phyloP scores from a whole-genome alignment of 2,797 vertebrate genomes.

The Sebastes minor region DNA sequence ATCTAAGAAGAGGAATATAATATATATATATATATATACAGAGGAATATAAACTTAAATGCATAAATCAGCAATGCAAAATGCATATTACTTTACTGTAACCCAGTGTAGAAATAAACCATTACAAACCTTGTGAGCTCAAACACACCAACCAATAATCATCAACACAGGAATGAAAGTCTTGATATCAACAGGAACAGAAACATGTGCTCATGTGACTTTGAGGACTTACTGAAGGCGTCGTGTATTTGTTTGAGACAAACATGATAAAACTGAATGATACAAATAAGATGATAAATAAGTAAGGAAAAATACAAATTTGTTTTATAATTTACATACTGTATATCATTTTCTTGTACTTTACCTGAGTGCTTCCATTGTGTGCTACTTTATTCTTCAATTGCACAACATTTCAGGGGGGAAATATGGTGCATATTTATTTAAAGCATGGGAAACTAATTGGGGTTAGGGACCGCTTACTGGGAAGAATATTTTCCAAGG shows the following conservation, averaged over 20 bases:
- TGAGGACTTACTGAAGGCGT: not conserved
- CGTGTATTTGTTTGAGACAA: not conserved
- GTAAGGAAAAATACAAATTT: too few relatives aligned
- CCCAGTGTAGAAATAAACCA: too few relatives aligned
- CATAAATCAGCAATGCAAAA: not conserved
- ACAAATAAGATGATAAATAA: too few relatives aligned
- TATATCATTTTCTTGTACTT: not conserved
- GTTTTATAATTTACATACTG: too few relatives aligned
- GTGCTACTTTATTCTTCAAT: not conserved
- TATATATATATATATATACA: not conserved
- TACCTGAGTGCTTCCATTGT: not conserved
- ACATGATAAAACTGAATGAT: not conserved
- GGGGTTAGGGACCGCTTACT: too few relatives aligned
- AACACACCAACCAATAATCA: not conserved
- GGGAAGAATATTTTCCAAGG: too few relatives aligned
- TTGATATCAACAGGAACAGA: conserved; percentile 14
- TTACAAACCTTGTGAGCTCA: not conserved
- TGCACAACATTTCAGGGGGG: not conserved
- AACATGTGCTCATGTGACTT: conserved; percentile 18
- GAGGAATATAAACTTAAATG: not conserved
- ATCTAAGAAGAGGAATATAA: not conserved
- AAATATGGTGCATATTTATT: too few relatives aligned
- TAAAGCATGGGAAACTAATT: too few relatives aligned
- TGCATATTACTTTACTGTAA: not conserved
- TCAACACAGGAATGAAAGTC: not conserved